phyloP scores from a whole-genome alignment of 2,113 vertebrate genomes.

The Ceyx melanurus region DNA sequence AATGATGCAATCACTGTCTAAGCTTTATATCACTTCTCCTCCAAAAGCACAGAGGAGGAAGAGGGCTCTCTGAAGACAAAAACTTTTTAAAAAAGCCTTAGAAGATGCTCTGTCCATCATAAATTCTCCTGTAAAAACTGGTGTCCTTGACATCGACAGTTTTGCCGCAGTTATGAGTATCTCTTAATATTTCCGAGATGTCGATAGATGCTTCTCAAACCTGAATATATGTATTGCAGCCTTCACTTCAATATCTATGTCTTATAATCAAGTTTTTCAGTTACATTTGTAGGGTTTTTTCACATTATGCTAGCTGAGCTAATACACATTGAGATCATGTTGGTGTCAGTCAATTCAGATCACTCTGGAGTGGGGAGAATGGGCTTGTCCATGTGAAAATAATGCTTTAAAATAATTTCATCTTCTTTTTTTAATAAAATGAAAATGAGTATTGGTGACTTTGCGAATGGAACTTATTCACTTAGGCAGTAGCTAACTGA shows the following conservation, averaged over 20 bases:
- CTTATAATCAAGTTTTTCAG: neutral
- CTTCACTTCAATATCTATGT: neutral
- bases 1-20: neutral
- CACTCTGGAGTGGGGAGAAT: neutral
- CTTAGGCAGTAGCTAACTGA: neutral
- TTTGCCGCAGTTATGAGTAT: neutral
- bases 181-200: neutral
- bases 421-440: neutral
- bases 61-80: constrained; percentile 2
- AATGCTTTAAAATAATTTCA: neutral
- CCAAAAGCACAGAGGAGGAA: constrained; percentile 16
- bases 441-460: neutral
- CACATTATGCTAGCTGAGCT: neutral
- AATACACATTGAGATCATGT: neutral
- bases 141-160: neutral
- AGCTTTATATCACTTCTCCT: neutral
- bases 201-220: neutral
- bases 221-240: neutral
- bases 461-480: neutral
- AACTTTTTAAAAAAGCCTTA: constrained; percentile 6
- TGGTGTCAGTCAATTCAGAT: neutral
- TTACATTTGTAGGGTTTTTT: neutral
- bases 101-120: neutral
- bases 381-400: neutral
- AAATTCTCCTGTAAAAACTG: neutral